A percentile compares a stretch with the other conserved stretches of the same genome.
These are phyloP conservation scores for Semicossyphus pulcher DNA, from an alignment of 2,113 vertebrate species.

Conservation along the genomic window DNA sequence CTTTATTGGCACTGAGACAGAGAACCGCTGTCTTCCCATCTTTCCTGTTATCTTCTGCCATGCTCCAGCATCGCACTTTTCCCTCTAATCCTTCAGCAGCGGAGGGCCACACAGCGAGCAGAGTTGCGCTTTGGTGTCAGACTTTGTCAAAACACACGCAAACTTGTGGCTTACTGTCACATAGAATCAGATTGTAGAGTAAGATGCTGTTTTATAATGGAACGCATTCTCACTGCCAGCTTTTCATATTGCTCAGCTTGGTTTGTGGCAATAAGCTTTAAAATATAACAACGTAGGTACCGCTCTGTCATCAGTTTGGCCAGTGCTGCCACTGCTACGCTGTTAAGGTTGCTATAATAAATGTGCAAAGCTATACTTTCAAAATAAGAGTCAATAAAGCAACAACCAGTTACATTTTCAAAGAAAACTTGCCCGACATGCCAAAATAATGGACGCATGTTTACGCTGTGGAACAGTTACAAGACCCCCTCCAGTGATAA, in stretches of 20 bases:
- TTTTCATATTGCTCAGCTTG: neutral
- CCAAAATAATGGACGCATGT: too few species aligned
- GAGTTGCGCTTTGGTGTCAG: neutral
- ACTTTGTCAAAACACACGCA: conserved; percentile 21
- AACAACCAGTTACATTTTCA: too few species aligned
- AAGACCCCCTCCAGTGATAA: too few species aligned
- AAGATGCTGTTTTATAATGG: neutral
- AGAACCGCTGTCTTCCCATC: conserved; percentile 32
- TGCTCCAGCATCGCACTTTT: conserved; percentile 5
- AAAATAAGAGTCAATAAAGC: too few species aligned
- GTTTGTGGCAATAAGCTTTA: neutral
- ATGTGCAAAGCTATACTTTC: too few species aligned
- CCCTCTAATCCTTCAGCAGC: conserved; percentile 6
- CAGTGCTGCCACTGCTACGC: too few species aligned
- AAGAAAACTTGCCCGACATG: too few species aligned
- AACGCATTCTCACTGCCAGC: neutral
- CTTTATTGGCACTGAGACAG: conserved; percentile 47
- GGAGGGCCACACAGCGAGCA: conserved; percentile 10
- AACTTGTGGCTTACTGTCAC: neutral
- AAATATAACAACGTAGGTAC: neutral
- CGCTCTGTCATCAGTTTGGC: neutral
- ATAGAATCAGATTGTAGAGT: neutral
- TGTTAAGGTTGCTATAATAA: too few species aligned
- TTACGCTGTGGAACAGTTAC: too few species aligned
- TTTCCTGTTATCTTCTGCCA: conserved; percentile 45